Evolutionary conservation across 2,888 invertebrate genomes (phyloP).

Genomic region (Branchipolynoe longqiensis): DNA sequence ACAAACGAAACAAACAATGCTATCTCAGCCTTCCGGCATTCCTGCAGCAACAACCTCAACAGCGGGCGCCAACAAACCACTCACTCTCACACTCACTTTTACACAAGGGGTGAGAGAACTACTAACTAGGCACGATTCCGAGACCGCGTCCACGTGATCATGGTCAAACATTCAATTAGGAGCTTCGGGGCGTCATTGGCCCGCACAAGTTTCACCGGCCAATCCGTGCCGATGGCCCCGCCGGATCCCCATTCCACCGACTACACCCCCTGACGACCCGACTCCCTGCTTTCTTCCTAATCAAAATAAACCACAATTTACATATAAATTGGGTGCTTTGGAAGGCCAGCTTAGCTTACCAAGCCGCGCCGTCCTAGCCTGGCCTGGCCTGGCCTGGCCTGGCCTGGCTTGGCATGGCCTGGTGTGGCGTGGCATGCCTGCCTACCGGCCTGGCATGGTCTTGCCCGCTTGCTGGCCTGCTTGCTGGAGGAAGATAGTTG

Average conservation of each 20-base stretch:
- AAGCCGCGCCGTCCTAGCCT: background rate
- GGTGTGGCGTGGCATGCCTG: background rate
- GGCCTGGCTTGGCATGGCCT: background rate
- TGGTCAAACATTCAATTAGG: too few relatives aligned
- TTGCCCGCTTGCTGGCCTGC: background rate
- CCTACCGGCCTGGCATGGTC: background rate
- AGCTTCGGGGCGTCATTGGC: too few relatives aligned
- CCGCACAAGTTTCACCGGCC: background rate
- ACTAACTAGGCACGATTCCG: too few relatives aligned
- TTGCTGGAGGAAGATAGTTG: background rate
- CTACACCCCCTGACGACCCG: slow-evolving; percentile 32
- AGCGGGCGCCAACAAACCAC: too few relatives aligned
- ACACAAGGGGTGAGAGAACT: too few relatives aligned
- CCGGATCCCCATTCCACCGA: background rate
- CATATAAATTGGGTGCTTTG: slow-evolving; percentile 36
- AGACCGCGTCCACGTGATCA: too few relatives aligned
- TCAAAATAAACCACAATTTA: slow-evolving; percentile 49
- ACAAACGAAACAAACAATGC: too few relatives aligned
- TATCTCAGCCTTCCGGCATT: too few relatives aligned
- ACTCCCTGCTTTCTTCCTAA: slow-evolving; percentile 19
- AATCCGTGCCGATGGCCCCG: slow-evolving; percentile 1
- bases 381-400: slow-evolving; percentile 5
- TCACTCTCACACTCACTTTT: too few relatives aligned
- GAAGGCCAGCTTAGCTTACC: slow-evolving; percentile 12
- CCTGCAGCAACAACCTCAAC: too few relatives aligned